Evolutionary conservation across 1,140 invertebrate genomes (phyloP), one percentile per base, ranked within the genome.

Genomic region (Brachionus plicatilis): DNA sequence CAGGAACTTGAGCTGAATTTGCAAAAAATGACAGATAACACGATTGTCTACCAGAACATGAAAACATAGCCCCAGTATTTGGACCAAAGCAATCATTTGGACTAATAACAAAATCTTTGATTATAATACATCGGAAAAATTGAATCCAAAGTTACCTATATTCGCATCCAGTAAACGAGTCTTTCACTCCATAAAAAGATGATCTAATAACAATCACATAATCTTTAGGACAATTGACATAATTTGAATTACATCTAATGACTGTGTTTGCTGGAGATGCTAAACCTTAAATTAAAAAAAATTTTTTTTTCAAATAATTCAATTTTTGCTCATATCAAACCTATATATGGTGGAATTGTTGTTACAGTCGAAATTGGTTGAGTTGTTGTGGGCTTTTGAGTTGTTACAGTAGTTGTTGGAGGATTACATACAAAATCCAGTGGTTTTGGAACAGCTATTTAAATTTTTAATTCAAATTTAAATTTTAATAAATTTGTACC

Each of bases 41-140:
- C 14, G 50, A 24, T 47, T 82, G 33, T 41, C 20, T 65, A 17
- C 79, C 79, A 12, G 29, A 43, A 33, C 79, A 82, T 20, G 37
- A 60, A 68, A 68, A 45, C n/a, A 11, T 11, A 37, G 79, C 50
- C 0, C 33, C 27, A n/a, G 53, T 65, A 50, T 76, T 76, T 12
- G 65, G 65, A 43, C 79, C 79, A 65, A 82, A 82, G 43, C 79
- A 82, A 45, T 82, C 79, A 37, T 60, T 82, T 33, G 53, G 79
- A 65, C 79, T 82, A 20, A 60, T n/a, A 45, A 60, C 6, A 20
- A n/a, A n/a, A 37, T 45, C 12, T 45, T 45, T 6, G 43, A 45
- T 5, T 45, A 2, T 29, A 29, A 29, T 29, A 29, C 27, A 29
- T 29, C 0, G 27, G 33, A 37, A 37, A 37, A 37, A 37, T 29